phyloP scores from a whole-genome alignment of 2,113 vertebrate species.

The Nerophis lumbriciformis region DNA sequence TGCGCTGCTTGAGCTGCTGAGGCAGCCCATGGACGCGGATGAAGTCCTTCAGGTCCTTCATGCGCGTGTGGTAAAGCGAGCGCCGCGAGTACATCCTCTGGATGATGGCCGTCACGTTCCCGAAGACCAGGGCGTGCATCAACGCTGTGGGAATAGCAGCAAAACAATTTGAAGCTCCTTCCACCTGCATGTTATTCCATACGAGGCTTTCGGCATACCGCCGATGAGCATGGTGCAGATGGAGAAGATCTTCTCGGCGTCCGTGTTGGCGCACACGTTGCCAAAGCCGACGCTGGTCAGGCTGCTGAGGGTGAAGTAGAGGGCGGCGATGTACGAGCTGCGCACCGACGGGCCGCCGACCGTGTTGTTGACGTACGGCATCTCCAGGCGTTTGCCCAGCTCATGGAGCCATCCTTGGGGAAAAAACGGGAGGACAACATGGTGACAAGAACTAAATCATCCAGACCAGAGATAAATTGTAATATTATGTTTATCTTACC shows the following conservation, averaged over 20 bases:
- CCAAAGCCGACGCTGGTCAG: conserved; percentile 96
- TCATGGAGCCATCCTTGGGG: conserved; percentile 89
- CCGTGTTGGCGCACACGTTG: conserved; percentile 93
- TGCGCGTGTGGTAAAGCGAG: conserved; percentile 92
- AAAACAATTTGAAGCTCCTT: conserved; percentile 4
- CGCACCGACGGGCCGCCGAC: conserved; percentile 83
- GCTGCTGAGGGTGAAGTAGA: conserved; percentile 98
- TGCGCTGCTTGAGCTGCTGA: conserved; percentile 89
- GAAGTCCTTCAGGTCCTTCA: conserved; percentile 97
- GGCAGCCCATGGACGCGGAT: conserved; percentile 88
- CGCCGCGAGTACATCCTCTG: conserved; percentile 96
- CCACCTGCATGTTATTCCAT: conserved; percentile 15
- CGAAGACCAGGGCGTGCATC: conserved; percentile 94
- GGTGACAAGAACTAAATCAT: neutral
- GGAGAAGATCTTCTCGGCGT: conserved; percentile 94
- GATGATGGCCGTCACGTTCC: conserved; percentile 94
- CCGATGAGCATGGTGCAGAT: conserved; percentile 96
- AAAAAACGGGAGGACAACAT: neutral
- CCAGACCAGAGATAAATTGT: too few relatives aligned
- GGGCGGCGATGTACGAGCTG: conserved; percentile 89
- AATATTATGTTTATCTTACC: too few relatives aligned
- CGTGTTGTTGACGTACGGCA: conserved; percentile 85
- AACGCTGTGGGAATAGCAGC: conserved; percentile 69
- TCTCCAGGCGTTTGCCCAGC: conserved; percentile 88
- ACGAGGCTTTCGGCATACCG: conserved; percentile 71